Conservation (phyloP, 2,797 vertebrate species). For the Ptychobarbus kaznakovi region DNA sequence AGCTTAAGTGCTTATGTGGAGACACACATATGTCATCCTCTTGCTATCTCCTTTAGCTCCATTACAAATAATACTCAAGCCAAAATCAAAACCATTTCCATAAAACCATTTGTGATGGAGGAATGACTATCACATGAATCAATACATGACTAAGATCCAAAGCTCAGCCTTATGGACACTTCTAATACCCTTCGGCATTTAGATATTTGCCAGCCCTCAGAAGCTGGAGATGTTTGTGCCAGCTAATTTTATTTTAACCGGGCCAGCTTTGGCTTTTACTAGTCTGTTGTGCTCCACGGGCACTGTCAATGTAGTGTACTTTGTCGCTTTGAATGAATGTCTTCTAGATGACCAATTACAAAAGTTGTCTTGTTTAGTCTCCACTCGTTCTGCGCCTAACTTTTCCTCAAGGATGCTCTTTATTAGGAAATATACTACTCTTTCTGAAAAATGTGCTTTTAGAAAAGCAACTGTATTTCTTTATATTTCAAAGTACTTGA, state of each 20-base stretch:
- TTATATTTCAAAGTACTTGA: not conserved
- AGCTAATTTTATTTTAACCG: constrained; percentile 4
- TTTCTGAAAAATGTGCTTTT: not conserved
- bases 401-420: not conserved
- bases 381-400: not conserved
- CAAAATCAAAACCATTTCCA: not conserved
- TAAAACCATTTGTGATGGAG: constrained; percentile 8
- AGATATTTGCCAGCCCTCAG: constrained; percentile 1
- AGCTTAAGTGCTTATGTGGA: not conserved
- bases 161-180: not conserved
- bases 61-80: constrained; percentile 3
- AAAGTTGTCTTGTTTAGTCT: constrained; percentile 34
- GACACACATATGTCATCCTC: not conserved
- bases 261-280: constrained; percentile 4
- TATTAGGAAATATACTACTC: constrained; percentile 3
- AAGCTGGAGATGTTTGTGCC: constrained; percentile 11
- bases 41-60: not conserved
- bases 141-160: not conserved
- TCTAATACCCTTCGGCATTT: not conserved
- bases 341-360: constrained; percentile 30
- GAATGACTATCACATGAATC: not conserved
- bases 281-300: not conserved
- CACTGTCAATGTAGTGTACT: constrained; percentile 13
- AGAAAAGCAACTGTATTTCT: not conserved
- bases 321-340: constrained; percentile 18